These are phyloP conservation scores for Carcina quercana DNA, from an alignment of 2,888 invertebrate species.

Conservation along the genomic window DNA sequence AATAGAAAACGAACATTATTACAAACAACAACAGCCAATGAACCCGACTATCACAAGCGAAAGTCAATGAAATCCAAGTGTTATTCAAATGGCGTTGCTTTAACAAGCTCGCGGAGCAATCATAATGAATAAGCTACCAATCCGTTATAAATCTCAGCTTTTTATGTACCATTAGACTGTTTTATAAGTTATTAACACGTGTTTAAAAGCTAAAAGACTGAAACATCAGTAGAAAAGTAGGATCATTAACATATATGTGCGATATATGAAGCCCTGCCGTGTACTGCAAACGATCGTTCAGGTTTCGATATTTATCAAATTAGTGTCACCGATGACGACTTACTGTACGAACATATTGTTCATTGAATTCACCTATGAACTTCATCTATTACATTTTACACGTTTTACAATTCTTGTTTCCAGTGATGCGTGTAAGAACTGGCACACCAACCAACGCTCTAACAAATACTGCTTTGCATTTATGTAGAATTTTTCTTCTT, in stretches of 20 bases:
- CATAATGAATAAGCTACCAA: conserved; percentile 57
- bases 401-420: no score
- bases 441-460: no score
- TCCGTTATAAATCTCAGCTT: conserved; percentile 70
- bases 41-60: no score
- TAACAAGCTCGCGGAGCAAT: conserved; percentile 46
- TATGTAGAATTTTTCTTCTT: no score
- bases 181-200: conserved; percentile 74
- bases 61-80: conserved; percentile 40
- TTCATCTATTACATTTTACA: no score
- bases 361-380: no score
- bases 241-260: conserved; percentile 54
- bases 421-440: no score
- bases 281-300: no score
- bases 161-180: conserved; percentile 70
- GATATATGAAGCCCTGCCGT: conserved; percentile 24
- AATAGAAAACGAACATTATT: conserved; percentile 9
- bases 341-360: no score
- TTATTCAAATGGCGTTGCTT: conserved; percentile 33
- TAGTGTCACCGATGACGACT: no score
- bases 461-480: no score
- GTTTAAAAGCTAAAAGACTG: conserved; percentile 62
- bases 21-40: conserved; percentile 25
- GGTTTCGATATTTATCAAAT: no score
- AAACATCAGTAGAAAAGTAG: conserved; percentile 66